These are phyloP conservation scores for Crossoptilon crossoptilon DNA, from an alignment of 2,797 vertebrate species.

Conservation along the genomic window DNA sequence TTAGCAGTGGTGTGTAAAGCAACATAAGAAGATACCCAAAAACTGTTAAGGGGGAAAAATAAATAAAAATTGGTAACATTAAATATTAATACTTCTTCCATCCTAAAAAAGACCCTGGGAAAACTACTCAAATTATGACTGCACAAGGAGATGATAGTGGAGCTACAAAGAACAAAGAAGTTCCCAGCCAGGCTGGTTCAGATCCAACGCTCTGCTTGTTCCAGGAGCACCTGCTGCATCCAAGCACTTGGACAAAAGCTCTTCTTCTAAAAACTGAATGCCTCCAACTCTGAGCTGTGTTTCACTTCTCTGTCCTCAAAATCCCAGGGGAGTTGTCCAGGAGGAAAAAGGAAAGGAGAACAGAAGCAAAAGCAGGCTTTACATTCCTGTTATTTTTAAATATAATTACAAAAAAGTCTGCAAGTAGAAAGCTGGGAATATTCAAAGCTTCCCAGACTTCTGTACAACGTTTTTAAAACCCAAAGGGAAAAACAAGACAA, in stretches of 20 bases:
- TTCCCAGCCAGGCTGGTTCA: not conserved
- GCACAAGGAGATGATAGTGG: not conserved
- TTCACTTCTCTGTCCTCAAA: slow-evolving; percentile 44
- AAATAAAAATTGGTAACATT: not conserved
- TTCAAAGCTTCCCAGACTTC: slow-evolving; percentile 40
- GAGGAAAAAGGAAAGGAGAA: not conserved
- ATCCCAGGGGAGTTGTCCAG: not conserved
- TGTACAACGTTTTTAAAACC: slow-evolving; percentile 32
- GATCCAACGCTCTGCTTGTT: not conserved
- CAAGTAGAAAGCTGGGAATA: slow-evolving; percentile 40
- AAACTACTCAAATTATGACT: not conserved
- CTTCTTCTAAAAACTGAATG: not conserved
- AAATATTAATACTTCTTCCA: not conserved
- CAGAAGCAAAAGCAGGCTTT: slow-evolving; percentile 2
- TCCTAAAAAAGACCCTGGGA: not conserved
- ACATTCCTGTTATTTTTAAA: slow-evolving; percentile 53
- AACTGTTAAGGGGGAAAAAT: not conserved
- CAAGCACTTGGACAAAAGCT: not conserved
- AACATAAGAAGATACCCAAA: not conserved
- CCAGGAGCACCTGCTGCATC: slow-evolving; percentile 21
- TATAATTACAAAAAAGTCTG: slow-evolving; percentile 7
- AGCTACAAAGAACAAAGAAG: not conserved
- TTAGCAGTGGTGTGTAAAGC: not conserved
- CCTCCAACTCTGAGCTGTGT: not conserved
- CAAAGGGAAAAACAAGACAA: slow-evolving; percentile 42